Evolutionary conservation across 2,797 vertebrate genomes (phyloP).

Genomic region (Xiphorhynchus erythropygius): DNA sequence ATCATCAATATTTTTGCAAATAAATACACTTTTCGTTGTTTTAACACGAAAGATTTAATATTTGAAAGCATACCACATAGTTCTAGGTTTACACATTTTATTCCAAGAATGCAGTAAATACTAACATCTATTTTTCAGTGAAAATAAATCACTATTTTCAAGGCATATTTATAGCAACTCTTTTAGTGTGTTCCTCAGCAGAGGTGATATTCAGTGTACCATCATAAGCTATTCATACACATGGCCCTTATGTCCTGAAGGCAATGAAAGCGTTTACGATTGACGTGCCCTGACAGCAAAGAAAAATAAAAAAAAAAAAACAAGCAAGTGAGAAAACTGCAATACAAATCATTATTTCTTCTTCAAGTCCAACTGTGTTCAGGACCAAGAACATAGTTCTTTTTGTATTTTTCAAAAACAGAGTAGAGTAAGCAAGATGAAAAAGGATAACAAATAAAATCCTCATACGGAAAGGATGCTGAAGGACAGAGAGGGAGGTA

Average conservation of each 20-base stretch:
- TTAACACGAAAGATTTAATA: not conserved
- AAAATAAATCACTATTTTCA: not conserved
- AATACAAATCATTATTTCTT: not conserved
- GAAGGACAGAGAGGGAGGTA: not conserved
- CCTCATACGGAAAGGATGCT: not conserved
- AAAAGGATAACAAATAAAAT: not conserved
- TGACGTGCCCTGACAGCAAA: not conserved
- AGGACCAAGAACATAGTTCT: not conserved
- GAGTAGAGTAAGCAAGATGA: not conserved
- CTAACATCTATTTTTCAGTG: not conserved
- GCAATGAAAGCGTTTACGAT: not conserved
- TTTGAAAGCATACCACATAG: not conserved
- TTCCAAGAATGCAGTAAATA: not conserved
- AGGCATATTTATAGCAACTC: not conserved
- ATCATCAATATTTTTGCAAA: not conserved
- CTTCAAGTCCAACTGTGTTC: not conserved
- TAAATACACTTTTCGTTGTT: not conserved
- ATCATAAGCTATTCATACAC: not conserved
- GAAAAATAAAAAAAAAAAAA: not conserved
- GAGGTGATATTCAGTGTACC: not conserved
- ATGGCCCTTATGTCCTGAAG: not conserved
- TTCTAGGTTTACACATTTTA: not conserved
- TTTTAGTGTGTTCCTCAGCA: not conserved
- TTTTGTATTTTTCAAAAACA: not conserved
- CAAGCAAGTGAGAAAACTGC: not conserved